These are phyloP conservation scores for Scomber japonicus DNA, from an alignment of 2,113 vertebrate species.

Conservation along the genomic window DNA sequence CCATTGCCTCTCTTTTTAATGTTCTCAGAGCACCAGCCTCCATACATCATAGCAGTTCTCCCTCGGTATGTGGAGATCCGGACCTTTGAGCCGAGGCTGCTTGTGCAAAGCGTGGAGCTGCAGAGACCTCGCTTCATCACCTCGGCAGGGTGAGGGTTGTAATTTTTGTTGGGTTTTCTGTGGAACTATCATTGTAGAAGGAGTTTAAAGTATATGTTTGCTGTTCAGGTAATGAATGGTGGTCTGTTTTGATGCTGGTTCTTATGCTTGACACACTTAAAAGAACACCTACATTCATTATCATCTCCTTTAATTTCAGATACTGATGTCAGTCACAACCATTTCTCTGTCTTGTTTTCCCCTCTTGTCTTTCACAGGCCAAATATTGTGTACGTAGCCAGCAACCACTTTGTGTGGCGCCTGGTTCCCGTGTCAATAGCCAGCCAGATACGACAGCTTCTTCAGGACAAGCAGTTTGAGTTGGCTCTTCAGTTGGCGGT, in stretches of 20 bases:
- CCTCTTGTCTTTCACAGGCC: constrained; percentile 83
- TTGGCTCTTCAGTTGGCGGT: constrained; percentile 96
- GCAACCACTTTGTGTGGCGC: constrained; percentile 99
- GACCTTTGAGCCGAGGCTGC: constrained; percentile 93
- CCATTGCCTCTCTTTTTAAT: background rate
- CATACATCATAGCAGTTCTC: constrained; percentile 97
- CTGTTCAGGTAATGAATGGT: background rate
- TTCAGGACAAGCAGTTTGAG: constrained; percentile 99
- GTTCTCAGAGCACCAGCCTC: constrained; percentile 93
- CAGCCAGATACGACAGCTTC: constrained; percentile 96
- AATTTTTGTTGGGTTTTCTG: background rate
- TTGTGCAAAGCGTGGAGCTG: constrained; percentile 97
- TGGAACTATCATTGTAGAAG: background rate
- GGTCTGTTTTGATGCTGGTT: no score
- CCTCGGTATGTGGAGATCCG: constrained; percentile 97
- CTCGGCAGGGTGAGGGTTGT: constrained; percentile 90
- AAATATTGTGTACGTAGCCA: constrained; percentile 97
- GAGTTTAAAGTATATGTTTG: background rate
- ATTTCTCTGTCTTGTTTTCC: constrained; percentile 25
- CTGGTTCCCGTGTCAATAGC: constrained; percentile 97
- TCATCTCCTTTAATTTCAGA: background rate
- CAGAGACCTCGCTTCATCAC: constrained; percentile 97
- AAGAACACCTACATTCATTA: background rate
- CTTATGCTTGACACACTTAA: no score
- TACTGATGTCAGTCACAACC: background rate